Conservation (phyloP, 2,888 invertebrate genomes). For the Allolobophora icterica region DNA sequence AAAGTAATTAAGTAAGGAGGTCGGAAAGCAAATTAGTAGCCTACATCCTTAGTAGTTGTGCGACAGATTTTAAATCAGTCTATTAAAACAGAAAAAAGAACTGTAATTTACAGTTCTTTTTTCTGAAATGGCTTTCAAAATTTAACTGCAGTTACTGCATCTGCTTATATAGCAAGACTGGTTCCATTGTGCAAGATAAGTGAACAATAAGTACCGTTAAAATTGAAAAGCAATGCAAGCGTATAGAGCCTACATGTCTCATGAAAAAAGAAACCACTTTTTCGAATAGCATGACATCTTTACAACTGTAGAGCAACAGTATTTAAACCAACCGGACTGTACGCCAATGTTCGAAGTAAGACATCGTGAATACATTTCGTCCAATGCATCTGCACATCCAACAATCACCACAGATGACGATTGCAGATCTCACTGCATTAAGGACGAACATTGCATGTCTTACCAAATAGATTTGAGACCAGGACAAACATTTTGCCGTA, state of each 20-base stretch:
- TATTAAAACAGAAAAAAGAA: too few species aligned
- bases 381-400: not conserved
- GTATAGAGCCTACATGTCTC: too few species aligned
- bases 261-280: too few species aligned
- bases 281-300: not conserved
- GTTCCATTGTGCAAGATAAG: not conserved
- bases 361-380: slow-evolving; percentile 9
- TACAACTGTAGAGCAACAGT: not conserved
- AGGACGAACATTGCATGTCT: not conserved
- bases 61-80: too few species aligned
- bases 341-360: not conserved
- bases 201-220: too few species aligned
- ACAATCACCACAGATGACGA: not conserved
- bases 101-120: too few species aligned
- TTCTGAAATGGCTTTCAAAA: too few species aligned
- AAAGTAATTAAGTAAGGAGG: too few species aligned
- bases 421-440: not conserved
- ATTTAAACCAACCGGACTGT: not conserved
- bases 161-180: not conserved
- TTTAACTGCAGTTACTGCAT: too few species aligned
- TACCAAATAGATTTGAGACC: not conserved
- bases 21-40: too few species aligned
- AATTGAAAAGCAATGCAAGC: too few species aligned
- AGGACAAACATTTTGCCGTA: not conserved
- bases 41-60: too few species aligned